Evolutionary conservation across 92 coral and sea anemone species (phyloP).

Genomic region (Metridium senile): DNA sequence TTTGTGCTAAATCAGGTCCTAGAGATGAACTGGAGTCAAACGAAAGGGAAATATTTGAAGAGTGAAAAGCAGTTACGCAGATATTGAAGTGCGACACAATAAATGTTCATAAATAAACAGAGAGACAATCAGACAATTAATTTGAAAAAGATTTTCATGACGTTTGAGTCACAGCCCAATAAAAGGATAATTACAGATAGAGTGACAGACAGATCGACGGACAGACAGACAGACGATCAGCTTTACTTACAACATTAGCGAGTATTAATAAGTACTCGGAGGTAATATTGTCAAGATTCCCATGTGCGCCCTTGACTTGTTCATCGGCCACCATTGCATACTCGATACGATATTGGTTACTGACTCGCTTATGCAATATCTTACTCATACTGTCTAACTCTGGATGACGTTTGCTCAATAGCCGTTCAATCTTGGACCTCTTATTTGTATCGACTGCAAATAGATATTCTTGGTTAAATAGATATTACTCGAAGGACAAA

Average conservation of each 20-base stretch:
- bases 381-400: neutral
- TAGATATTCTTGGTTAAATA: too few species aligned
- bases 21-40: too few species aligned
- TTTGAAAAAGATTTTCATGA: too few species aligned
- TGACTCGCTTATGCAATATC: constrained; percentile 28
- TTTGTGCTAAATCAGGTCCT: too few species aligned
- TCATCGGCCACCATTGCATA: constrained; percentile 50
- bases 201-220: neutral
- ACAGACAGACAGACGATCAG: neutral
- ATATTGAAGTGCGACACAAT: too few species aligned
- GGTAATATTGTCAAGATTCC: constrained; percentile 29
- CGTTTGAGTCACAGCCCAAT: too few species aligned
- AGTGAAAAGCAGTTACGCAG: too few species aligned
- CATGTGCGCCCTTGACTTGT: constrained; percentile 46
- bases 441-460: neutral
- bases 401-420: neutral
- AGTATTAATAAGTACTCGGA: constrained; percentile 43
- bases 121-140: too few species aligned
- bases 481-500: too few species aligned
- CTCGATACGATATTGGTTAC: constrained; percentile 41
- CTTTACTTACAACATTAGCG: constrained; percentile 47
- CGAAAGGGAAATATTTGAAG: too few species aligned
- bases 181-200: too few species aligned
- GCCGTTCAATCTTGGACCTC: neutral
- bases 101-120: too few species aligned